phyloP scores from a whole-genome alignment of 1,140 invertebrate genomes.

The Drosophila seguyi region DNA sequence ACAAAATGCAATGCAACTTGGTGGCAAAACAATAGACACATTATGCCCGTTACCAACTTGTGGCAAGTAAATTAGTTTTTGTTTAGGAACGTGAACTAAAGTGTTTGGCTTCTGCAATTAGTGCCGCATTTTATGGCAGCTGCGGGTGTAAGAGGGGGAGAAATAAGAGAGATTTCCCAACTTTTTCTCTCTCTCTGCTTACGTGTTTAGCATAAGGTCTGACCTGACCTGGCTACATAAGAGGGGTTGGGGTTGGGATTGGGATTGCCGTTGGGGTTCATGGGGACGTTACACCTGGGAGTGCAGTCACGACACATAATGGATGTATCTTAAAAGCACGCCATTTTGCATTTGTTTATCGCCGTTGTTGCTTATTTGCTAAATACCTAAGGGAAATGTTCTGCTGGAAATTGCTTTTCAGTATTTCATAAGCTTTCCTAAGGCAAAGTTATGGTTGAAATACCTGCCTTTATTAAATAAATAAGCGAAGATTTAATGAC shows the following conservation, averaged over 20 bases:
- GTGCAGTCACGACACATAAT: conserved; percentile 52
- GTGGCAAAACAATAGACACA: conserved; percentile 31
- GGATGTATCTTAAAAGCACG: conserved; percentile 55
- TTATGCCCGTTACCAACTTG: conserved; percentile 47
- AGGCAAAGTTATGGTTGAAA: background rate
- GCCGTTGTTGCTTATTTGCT: conserved; percentile 19
- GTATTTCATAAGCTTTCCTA: background rate
- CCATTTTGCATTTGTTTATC: conserved; percentile 63
- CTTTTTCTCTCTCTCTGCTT: background rate
- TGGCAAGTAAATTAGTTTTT: conserved; percentile 56
- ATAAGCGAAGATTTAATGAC: too few species aligned
- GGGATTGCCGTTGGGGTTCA: background rate
- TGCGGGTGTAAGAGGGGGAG: conserved; percentile 23
- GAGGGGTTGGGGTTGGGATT: background rate
- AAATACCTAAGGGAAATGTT: conserved; percentile 3
- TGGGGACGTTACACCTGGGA: conserved; percentile 4
- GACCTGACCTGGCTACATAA: background rate
- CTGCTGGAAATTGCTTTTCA: background rate
- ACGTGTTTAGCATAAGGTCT: conserved; percentile 48
- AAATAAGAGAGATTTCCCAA: conserved; percentile 24
- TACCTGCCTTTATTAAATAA: background rate
- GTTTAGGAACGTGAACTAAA: conserved; percentile 31
- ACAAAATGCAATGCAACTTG: conserved; percentile 54
- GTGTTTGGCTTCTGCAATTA: conserved; percentile 63
- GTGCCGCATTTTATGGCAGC: conserved; percentile 64